These are phyloP conservation scores for Drosophila funebris DNA, from an alignment of 1,140 invertebrate species.

Conservation along the genomic window DNA sequence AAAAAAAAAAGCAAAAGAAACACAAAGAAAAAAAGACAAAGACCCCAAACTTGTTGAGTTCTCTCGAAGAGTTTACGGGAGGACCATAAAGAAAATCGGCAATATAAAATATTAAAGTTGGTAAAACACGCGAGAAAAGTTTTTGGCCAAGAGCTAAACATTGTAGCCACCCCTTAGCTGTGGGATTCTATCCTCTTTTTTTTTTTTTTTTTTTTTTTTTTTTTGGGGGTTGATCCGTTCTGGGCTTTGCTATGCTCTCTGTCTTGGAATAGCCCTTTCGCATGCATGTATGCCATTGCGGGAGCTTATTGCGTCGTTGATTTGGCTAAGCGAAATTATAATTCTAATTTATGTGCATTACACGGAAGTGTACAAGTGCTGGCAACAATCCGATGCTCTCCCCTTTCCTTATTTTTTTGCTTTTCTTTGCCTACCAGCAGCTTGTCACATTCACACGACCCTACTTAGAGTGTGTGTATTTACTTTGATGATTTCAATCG, in stretches of 20 bases:
- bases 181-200: not conserved
- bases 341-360: constrained; percentile 70
- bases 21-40: no score
- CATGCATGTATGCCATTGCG: constrained; percentile 64
- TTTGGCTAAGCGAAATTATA: constrained; percentile 77
- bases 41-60: constrained; percentile 72
- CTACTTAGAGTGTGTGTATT: not conserved
- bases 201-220: not conserved
- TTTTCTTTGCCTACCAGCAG: constrained; percentile 5
- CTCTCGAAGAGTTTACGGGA: constrained; percentile 6
- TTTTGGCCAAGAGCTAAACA: constrained; percentile 44
- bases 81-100: constrained; percentile 75
- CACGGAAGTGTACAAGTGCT: constrained; percentile 57
- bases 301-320: constrained; percentile 74
- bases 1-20: no score
- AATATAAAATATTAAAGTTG: constrained; percentile 80
- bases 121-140: constrained; percentile 77
- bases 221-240: constrained; percentile 59
- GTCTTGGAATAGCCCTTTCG: constrained; percentile 59
- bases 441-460: constrained; percentile 35
- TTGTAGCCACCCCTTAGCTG: constrained; percentile 25
- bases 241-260: constrained; percentile 9
- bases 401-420: constrained; percentile 1
- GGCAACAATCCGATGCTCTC: not conserved
- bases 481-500: constrained; percentile 14